Evolutionary conservation across 1,140 invertebrate genomes (phyloP).

Genomic region (Drosophila nasuta): DNA sequence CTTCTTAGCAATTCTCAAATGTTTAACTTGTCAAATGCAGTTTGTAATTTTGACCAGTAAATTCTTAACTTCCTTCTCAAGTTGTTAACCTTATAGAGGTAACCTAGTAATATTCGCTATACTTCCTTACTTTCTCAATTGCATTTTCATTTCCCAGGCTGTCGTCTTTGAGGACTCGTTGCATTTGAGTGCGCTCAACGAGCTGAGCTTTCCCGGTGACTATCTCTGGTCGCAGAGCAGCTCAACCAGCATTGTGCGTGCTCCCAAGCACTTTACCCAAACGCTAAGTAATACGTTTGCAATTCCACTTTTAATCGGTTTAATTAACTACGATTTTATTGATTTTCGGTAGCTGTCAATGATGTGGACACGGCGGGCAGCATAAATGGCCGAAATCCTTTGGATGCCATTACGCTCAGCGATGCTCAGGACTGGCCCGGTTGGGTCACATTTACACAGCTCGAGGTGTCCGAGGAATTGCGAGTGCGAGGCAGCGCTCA

Average conservation of each 20-base stretch:
- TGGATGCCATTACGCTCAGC: slow-evolving; percentile 76
- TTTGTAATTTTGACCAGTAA: too few relatives aligned
- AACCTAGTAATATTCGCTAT: too few relatives aligned
- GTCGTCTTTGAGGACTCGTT: slow-evolving; percentile 73
- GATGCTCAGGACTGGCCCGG: slow-evolving; percentile 81
- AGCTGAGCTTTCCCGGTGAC: slow-evolving; percentile 85
- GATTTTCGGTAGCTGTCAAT: slow-evolving; percentile 47
- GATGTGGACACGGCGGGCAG: slow-evolving; percentile 64
- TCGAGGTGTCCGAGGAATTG: slow-evolving; percentile 84
- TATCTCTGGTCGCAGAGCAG: slow-evolving; percentile 81
- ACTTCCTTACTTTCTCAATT: too few relatives aligned
- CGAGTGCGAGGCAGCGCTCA: slow-evolving; percentile 85
- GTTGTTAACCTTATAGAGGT: too few relatives aligned
- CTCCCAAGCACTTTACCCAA: slow-evolving; percentile 82
- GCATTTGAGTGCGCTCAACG: slow-evolving; percentile 82
- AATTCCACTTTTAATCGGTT: not conserved
- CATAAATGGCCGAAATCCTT: slow-evolving; percentile 78
- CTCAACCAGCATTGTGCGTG: slow-evolving; percentile 67
- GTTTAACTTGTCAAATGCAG: too few relatives aligned
- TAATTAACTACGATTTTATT: too few relatives aligned
- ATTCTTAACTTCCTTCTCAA: too few relatives aligned
- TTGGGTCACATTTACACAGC: slow-evolving; percentile 81
- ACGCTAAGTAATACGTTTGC: slow-evolving; percentile 49
- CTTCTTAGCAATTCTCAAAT: too few relatives aligned
- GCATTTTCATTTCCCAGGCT: slow-evolving; percentile 55